A percentile compares a stretch with the other conserved stretches of the same genome.
These are phyloP conservation scores for Halisarca cf. caerulea DNA, from an alignment of 37 sponge, comb jelly and placozoan genomes.

Conservation along the genomic window DNA sequence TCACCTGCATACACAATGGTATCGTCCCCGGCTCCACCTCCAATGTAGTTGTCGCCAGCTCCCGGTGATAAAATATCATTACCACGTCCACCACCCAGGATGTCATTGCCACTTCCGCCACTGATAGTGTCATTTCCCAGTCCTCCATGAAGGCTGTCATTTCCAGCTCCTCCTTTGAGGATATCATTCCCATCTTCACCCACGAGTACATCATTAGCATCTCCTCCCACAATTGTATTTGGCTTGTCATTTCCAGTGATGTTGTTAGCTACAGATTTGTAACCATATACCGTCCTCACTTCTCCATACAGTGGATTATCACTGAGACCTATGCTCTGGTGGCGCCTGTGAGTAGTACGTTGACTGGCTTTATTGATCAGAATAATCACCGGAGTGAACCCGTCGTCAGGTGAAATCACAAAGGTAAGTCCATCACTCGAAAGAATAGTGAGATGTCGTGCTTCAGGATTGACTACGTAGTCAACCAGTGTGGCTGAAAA, in stretches of 20 bases:
- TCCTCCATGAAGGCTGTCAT: not conserved
- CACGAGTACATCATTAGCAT: not conserved
- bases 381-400: not conserved
- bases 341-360: no score
- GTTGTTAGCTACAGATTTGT: not conserved
- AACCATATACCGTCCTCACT: constrained; percentile 33
- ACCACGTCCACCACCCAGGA: not conserved
- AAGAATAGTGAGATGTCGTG: not conserved
- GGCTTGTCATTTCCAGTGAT: no score
- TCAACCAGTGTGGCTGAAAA: not conserved
- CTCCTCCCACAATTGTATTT: constrained; percentile 30
- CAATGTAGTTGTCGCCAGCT: constrained; percentile 3
- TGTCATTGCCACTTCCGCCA: constrained; percentile 40
- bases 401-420: not conserved
- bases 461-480: not conserved
- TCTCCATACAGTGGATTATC: not conserved
- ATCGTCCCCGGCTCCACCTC: constrained; percentile 34
- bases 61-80: constrained; percentile 33
- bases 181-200: constrained; percentile 28
- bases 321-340: not conserved
- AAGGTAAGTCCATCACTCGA: not conserved
- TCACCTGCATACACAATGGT: constrained; percentile 23
- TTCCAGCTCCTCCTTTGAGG: constrained; percentile 41
- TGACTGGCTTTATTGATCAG: not conserved
- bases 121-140: not conserved